A percentile compares a stretch with the other conserved stretches of the same genome.
phyloP scores from a whole-genome alignment of 2,888 invertebrate species.

The Poecilus cupreus region DNA sequence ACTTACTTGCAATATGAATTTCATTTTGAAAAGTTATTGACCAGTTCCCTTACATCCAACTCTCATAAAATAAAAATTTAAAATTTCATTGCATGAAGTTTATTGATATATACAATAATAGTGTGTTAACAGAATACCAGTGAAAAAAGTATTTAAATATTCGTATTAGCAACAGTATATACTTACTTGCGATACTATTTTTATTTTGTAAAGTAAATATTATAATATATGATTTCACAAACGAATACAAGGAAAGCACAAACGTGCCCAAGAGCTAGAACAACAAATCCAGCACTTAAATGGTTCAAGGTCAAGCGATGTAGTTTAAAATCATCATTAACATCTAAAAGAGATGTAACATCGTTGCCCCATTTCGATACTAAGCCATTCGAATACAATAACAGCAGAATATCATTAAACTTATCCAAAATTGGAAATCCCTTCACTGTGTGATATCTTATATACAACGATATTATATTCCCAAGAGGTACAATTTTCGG shows the following conservation, averaged over 20 bases:
- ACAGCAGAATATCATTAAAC: background rate
- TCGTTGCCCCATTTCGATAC: conserved; percentile 49
- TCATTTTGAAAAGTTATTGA: no score
- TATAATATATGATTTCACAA: background rate
- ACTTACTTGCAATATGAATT: no score
- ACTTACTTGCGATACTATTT: no score
- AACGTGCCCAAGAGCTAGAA: background rate
- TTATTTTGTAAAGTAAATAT: no score
- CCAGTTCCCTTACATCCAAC: no score
- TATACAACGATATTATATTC: background rate
- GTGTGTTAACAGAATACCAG: no score
- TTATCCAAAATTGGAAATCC: conserved; percentile 54
- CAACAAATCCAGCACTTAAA: conserved; percentile 1
- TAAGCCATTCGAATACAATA: conserved; percentile 40
- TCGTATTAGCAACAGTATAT: no score
- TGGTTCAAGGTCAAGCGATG: conserved; percentile 1
- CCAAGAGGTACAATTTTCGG: conserved; percentile 40
- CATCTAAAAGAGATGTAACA: background rate
- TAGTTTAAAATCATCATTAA: background rate
- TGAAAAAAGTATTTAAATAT: no score
- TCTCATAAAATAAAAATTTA: no score
- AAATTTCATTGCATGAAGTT: no score
- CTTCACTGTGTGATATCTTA: conserved; percentile 13
- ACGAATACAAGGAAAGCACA: background rate
- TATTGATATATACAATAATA: no score